Evolutionary conservation across 2,797 vertebrate genomes (phyloP).

Genomic region (Aldrovandia affinis): DNA sequence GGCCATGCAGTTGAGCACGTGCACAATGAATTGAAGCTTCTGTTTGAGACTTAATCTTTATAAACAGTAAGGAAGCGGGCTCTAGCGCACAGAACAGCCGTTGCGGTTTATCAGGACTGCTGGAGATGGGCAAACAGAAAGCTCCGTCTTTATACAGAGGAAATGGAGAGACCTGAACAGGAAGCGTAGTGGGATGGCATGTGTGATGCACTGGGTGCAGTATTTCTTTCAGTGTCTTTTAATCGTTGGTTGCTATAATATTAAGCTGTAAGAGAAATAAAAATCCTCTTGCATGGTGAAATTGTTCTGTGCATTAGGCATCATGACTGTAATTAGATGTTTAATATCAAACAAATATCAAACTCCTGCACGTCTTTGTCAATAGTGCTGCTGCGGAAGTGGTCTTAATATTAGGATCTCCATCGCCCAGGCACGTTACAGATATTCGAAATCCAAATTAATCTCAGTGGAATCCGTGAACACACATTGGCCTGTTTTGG

Average conservation of each 20-base stretch:
- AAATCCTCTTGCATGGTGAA: not conserved
- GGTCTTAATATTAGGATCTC: not conserved
- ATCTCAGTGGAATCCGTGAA: not conserved
- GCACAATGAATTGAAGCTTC: too few relatives aligned
- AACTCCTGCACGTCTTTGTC: not conserved
- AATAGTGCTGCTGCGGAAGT: not conserved
- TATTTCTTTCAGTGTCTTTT: not conserved
- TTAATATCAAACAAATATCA: not conserved
- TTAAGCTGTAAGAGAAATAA: not conserved
- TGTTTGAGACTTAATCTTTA: not conserved
- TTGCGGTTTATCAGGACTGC: not conserved
- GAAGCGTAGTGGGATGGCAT: conserved; percentile 12
- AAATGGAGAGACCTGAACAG: conserved; percentile 24
- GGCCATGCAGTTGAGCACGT: not conserved
- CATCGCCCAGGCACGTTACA: not conserved
- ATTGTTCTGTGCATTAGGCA: not conserved
- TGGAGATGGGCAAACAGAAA: not conserved
- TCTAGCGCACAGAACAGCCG: not conserved
- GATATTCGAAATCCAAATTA: not conserved
- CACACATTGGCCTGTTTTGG: not conserved
- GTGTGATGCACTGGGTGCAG: not conserved
- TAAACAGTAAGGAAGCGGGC: not conserved
- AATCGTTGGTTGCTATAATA: not conserved
- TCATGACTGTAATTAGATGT: not conserved
- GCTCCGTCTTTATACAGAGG: conserved; percentile 2